Evolutionary conservation across 2,888 invertebrate species (phyloP).

Genomic region (Parnassius apollo): DNA sequence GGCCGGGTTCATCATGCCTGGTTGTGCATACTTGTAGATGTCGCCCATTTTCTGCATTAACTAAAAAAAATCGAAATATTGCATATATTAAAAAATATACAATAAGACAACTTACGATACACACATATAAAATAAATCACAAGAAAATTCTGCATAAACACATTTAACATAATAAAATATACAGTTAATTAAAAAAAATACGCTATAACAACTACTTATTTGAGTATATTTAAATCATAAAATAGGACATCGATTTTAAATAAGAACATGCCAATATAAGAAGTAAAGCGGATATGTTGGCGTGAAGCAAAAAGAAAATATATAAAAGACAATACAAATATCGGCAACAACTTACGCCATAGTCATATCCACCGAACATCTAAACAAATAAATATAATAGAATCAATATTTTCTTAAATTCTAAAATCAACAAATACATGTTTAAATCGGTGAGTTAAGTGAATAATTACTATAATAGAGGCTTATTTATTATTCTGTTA

Average conservation of each 20-base stretch:
- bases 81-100: neutral
- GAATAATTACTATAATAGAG: no score
- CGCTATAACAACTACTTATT: neutral
- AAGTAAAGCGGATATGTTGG: constrained; percentile 42
- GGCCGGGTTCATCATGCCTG: constrained; percentile 63
- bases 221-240: neutral
- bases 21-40: constrained; percentile 66
- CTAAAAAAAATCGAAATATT: constrained; percentile 40
- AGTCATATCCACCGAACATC: constrained; percentile 81
- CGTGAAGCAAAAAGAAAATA: constrained; percentile 36
- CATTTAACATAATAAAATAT: no score
- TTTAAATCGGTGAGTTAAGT: no score
- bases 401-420: neutral
- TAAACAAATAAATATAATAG: constrained; percentile 54
- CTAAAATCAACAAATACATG: neutral
- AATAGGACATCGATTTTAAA: neutral
- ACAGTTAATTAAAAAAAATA: no score
- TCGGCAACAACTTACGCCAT: constrained; percentile 71
- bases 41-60: constrained; percentile 74
- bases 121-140: no score
- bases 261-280: neutral
- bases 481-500: no score
- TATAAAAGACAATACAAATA: constrained; percentile 41
- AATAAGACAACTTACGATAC: neutral
- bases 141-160: no score